Evolutionary conservation across 2,113 vertebrate genomes (phyloP).

Genomic region (Rhagologus leucostigma): DNA sequence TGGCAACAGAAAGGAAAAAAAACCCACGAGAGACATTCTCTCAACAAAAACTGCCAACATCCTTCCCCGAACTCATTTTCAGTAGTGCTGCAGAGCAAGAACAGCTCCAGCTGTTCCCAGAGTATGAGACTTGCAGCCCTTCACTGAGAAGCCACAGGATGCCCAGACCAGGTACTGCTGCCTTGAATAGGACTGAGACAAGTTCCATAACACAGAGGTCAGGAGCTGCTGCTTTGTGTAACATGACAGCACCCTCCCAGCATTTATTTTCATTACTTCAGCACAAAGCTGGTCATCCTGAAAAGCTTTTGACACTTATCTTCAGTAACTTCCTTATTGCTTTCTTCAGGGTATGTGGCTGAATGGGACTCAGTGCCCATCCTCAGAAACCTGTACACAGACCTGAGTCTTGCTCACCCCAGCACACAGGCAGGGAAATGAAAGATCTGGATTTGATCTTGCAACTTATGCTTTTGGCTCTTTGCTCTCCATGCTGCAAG

Average conservation of each 20-base stretch:
- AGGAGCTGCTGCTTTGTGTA: not conserved
- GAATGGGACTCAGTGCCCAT: not conserved
- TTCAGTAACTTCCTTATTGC: not conserved
- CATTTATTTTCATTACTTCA: not conserved
- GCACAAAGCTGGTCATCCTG: not conserved
- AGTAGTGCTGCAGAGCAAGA: not conserved
- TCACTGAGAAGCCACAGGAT: not conserved
- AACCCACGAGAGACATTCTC: not conserved
- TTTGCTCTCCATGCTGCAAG: not conserved
- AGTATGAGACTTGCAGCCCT: fast-evolving
- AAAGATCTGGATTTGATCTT: not conserved
- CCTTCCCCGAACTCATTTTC: not conserved
- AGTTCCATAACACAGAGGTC: not conserved
- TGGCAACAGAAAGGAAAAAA: not conserved
- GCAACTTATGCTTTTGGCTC: not conserved
- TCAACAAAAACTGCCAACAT: not conserved
- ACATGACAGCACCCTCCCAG: not conserved
- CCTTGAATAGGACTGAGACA: not conserved
- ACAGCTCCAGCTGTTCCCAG: not conserved
- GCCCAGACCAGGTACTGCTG: not conserved
- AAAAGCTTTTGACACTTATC: not conserved
- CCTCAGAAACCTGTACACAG: not conserved
- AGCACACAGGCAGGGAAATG: not conserved
- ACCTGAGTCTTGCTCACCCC: not conserved
- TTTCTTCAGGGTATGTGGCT: not conserved